A percentile compares a stretch with the other conserved stretches of the same genome.
phyloP scores from a whole-genome alignment of 2,888 invertebrate species.

The Epistrophe grossulariae region DNA sequence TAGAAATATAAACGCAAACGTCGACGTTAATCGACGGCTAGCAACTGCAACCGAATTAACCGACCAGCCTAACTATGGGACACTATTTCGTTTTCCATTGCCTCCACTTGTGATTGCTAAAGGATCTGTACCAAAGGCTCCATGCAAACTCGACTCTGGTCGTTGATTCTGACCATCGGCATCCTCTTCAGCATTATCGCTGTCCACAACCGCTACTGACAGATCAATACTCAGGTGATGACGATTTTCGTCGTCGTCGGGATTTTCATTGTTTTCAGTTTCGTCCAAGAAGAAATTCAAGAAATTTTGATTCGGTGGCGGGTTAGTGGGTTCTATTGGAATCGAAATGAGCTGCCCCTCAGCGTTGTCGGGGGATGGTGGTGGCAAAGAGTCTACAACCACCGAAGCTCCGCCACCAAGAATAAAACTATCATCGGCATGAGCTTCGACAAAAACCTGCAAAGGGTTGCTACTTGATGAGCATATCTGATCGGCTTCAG shows the following conservation, averaged over 20 bases:
- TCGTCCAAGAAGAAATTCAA: slow-evolving; percentile 76
- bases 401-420: background rate
- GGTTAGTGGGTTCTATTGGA: slow-evolving; percentile 38
- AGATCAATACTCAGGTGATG: slow-evolving; percentile 33
- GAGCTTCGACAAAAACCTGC: slow-evolving; percentile 45
- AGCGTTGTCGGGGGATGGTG: slow-evolving; percentile 54
- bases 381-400: slow-evolving; percentile 19
- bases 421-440: slow-evolving; percentile 54
- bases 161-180: slow-evolving; percentile 64
- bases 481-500: slow-evolving; percentile 92
- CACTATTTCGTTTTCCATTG: slow-evolving; percentile 62
- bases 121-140: slow-evolving; percentile 66
- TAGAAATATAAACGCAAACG: slow-evolving; percentile 59
- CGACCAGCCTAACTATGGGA: slow-evolving; percentile 60
- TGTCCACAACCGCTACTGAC: slow-evolving; percentile 35
- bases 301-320: slow-evolving; percentile 53
- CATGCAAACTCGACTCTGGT: slow-evolving; percentile 63
- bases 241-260: slow-evolving; percentile 79
- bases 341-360: slow-evolving; percentile 63
- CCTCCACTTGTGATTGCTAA: slow-evolving; percentile 41
- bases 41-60: slow-evolving; percentile 15
- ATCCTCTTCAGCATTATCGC: slow-evolving; percentile 70
- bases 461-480: slow-evolving; percentile 77
- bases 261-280: slow-evolving; percentile 82
- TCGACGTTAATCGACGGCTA: slow-evolving; percentile 32